Percentiles rank a stretch among this genome's conserved stretches.
These are phyloP conservation scores for Clusia tigrina DNA, from an alignment of 2,888 invertebrate genomes.

Conservation along the genomic window DNA sequence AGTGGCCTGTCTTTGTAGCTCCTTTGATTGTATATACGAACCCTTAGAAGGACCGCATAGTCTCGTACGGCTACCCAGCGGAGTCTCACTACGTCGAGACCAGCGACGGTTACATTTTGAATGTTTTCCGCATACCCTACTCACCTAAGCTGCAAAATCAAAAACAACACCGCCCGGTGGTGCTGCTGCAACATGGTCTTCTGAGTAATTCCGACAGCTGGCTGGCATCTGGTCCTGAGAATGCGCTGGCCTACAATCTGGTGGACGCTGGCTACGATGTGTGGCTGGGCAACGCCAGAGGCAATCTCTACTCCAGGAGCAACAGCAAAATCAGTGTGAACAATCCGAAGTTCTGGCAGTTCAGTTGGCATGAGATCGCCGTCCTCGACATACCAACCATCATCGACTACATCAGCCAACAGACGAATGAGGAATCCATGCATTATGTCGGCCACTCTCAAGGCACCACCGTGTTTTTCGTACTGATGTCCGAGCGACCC, in stretches of 20 bases:
- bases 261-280: constrained; percentile 61
- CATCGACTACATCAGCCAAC: constrained; percentile 51
- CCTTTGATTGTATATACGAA: too few species aligned
- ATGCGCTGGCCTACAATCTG: constrained; percentile 55
- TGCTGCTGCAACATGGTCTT: constrained; percentile 67
- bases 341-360: constrained; percentile 54
- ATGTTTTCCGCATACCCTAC: constrained; percentile 58
- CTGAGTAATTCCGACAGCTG: constrained; percentile 59
- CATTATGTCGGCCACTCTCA: constrained; percentile 61
- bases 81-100: constrained; percentile 69
- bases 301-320: constrained; percentile 55
- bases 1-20: too few species aligned
- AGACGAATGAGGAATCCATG: constrained; percentile 40
- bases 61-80: constrained; percentile 68
- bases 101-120: constrained; percentile 55
- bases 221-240: constrained; percentile 49
- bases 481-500: constrained; percentile 46
- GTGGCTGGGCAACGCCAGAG: constrained; percentile 61
- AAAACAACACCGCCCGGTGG: constrained; percentile 49
- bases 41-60: constrained; percentile 51
- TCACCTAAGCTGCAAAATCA: constrained; percentile 44
- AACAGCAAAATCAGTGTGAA: constrained; percentile 54
- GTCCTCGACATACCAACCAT: constrained; percentile 66
- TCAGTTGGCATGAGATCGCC: constrained; percentile 90
- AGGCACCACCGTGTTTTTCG: constrained; percentile 54